Conservation (phyloP, 2,797 vertebrate species). For the Psittacula echo region DNA sequence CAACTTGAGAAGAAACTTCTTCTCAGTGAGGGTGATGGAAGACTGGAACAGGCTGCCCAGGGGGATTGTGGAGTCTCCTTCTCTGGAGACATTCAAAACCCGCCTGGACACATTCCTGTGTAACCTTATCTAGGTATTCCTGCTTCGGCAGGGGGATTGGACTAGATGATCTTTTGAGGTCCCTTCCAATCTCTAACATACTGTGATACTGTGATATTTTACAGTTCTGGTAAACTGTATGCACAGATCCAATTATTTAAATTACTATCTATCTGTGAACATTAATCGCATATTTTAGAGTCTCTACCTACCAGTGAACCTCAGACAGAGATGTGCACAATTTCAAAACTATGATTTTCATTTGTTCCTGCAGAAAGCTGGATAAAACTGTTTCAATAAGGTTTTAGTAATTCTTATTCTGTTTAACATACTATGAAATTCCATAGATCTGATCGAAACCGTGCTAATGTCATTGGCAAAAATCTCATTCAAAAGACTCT, state of each 20-base stretch:
- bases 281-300: background rate
- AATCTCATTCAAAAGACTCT: background rate
- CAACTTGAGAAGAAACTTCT: no score
- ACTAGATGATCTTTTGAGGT: no score
- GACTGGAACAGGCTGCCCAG: no score
- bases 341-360: background rate
- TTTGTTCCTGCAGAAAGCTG: background rate
- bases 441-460: no score
- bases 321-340: background rate
- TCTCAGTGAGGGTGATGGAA: no score
- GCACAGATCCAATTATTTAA: background rate
- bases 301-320: background rate
- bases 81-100: no score
- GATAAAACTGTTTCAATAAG: background rate
- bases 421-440: background rate
- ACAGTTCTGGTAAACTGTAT: background rate
- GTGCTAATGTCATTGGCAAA: background rate
- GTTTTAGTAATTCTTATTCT: background rate
- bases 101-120: no score
- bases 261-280: background rate
- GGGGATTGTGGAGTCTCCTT: no score
- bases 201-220: background rate
- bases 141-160: no score
- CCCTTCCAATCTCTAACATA: no score
- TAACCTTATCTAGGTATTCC: no score